These are phyloP conservation scores for Xyliphius kryptos DNA, from an alignment of 2,113 vertebrate species.

Conservation along the genomic window DNA sequence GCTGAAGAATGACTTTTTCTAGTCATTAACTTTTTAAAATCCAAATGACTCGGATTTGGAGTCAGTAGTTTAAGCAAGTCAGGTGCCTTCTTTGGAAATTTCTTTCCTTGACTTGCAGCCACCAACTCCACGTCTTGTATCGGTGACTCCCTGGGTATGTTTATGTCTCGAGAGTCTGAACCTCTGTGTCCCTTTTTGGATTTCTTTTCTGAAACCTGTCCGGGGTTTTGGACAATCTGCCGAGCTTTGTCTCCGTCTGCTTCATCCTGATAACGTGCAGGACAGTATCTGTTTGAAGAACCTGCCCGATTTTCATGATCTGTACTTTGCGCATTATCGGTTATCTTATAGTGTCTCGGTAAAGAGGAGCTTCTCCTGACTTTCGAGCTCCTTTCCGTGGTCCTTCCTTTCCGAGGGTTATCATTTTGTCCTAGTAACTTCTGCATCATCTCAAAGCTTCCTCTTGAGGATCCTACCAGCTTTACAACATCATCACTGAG, in stretches of 20 bases:
- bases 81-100: too few species aligned
- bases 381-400: background rate
- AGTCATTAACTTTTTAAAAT: too few species aligned
- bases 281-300: constrained; percentile 8
- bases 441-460: constrained; percentile 51
- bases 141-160: too few species aligned
- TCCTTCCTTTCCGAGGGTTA: background rate
- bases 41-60: too few species aligned
- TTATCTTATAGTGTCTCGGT: background rate
- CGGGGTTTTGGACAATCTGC: background rate
- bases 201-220: background rate
- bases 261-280: constrained; percentile 9
- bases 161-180: background rate
- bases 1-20: too few species aligned
- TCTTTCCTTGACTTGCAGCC: too few species aligned
- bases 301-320: background rate
- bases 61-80: too few species aligned
- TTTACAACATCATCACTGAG: constrained; percentile 14
- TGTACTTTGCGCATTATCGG: too few species aligned
- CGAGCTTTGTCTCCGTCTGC: background rate
- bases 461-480: constrained; percentile 47
- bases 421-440: constrained; percentile 20
- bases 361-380: constrained; percentile 46
- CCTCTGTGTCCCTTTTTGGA: background rate
- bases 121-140: too few species aligned